Percentiles rank a stretch among this genome's conserved stretches.
Evolutionary conservation across 1,140 invertebrate species (phyloP).

Genomic region (Dendrolimus punctatus): DNA sequence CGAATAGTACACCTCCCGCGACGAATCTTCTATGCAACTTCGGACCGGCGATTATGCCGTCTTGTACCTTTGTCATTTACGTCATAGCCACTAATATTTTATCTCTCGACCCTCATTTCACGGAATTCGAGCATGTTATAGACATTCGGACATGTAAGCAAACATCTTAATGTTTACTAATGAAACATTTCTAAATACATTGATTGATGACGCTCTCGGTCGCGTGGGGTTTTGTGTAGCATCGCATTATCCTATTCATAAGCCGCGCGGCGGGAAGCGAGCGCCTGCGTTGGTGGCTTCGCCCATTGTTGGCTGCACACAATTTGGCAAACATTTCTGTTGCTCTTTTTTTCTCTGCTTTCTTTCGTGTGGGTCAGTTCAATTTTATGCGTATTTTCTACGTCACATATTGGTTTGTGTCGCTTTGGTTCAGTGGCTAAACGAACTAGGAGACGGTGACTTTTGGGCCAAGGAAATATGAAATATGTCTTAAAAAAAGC

Average conservation of each 20-base stretch:
- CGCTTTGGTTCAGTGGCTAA: constrained; percentile 2
- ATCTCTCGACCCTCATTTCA: constrained; percentile 45
- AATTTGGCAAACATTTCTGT: constrained; percentile 50
- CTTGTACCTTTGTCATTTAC: constrained; percentile 29
- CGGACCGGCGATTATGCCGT: constrained; percentile 33
- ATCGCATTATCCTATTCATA: constrained; percentile 58
- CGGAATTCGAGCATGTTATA: constrained; percentile 41
- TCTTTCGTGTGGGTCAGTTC: constrained; percentile 46
- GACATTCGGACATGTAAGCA: constrained; percentile 62
- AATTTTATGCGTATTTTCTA: constrained; percentile 63
- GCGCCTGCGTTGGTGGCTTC: constrained; percentile 55
- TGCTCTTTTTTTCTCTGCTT: constrained; percentile 36
- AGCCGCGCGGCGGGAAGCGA: constrained; percentile 43
- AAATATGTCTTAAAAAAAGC: too few relatives aligned
- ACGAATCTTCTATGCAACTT: constrained; percentile 17
- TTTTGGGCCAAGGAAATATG: too few relatives aligned
- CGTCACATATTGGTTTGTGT: constrained; percentile 52
- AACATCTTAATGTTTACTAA: constrained; percentile 72
- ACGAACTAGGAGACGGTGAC: too few relatives aligned
- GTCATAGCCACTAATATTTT: constrained; percentile 41
- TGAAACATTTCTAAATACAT: constrained; percentile 63
- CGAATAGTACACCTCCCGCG: constrained; percentile 38
- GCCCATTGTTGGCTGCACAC: constrained; percentile 45
- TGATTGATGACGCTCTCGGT: constrained; percentile 54
- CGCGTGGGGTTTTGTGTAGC: constrained; percentile 47